Conservation (phyloP, 2,797 vertebrate genomes). For the Atherinosoma microstoma region DNA sequence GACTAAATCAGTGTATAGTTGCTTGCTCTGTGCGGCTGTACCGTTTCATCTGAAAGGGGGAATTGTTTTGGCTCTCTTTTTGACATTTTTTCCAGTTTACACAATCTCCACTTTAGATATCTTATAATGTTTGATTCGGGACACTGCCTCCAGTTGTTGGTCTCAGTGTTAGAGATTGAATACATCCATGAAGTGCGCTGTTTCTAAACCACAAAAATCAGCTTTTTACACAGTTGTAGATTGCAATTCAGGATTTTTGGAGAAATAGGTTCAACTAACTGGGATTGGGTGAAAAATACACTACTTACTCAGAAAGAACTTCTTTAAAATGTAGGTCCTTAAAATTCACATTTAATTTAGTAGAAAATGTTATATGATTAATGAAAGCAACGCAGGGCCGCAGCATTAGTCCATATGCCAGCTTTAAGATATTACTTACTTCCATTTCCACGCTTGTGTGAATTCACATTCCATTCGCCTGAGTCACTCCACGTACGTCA, state of each 20-base stretch:
- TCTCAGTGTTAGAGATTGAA: background rate
- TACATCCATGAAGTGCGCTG: background rate
- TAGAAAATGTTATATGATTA: slow-evolving; percentile 48
- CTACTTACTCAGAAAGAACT: slow-evolving; percentile 18
- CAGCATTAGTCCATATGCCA: slow-evolving; percentile 16
- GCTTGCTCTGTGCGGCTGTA: background rate
- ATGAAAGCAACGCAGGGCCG: slow-evolving; percentile 28
- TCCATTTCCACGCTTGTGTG: slow-evolving; percentile 37
- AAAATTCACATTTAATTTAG: slow-evolving; percentile 50
- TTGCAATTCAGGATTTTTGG: too few species aligned
- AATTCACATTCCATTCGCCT: slow-evolving; percentile 33
- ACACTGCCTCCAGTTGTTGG: background rate
- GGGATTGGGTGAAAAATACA: slow-evolving; percentile 2
- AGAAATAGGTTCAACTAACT: background rate
- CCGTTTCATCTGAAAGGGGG: background rate
- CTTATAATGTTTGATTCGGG: background rate
- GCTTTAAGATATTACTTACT: slow-evolving; percentile 31
- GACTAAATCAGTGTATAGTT: background rate
- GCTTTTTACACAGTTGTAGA: too few species aligned
- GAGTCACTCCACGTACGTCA: slow-evolving; percentile 44
- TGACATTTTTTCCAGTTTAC: background rate
- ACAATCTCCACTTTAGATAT: background rate
- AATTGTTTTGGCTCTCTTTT: background rate
- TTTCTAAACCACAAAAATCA: background rate
- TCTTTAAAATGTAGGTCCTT: slow-evolving; percentile 25